Percentiles rank a stretch among this genome's conserved stretches.
Conservation (phyloP, 2,113 vertebrate genomes). For the Ellobius talpinus region DNA sequence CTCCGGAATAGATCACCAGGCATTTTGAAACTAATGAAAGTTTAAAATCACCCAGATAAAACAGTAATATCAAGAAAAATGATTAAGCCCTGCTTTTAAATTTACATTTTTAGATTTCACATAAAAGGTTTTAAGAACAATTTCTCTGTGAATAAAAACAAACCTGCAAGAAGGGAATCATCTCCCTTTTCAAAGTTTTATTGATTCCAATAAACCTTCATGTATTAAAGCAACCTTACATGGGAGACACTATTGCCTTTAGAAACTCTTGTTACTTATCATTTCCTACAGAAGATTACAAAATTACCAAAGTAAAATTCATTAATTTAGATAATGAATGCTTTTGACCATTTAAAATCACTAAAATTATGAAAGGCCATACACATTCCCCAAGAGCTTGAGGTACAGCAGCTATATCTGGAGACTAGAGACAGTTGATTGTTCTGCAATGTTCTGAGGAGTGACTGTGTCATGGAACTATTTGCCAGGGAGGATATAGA, state of each 20-base stretch:
- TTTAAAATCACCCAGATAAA: neutral
- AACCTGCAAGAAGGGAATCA: neutral
- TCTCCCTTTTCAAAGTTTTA: neutral
- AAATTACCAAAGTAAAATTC: neutral
- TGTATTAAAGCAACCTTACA: neutral
- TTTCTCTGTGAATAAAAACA: neutral
- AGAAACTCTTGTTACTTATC: neutral
- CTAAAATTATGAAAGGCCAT: neutral
- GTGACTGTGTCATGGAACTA: neutral
- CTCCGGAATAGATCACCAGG: neutral
- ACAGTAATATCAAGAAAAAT: neutral
- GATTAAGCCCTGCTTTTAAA: neutral
- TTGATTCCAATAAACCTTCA: neutral
- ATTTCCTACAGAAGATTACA: neutral
- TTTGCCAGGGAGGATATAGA: fast-evolving
- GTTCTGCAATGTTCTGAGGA: fast-evolving
- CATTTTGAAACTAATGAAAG: neutral
- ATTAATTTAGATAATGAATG: neutral
- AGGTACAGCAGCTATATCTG: neutral
- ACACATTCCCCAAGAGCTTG: neutral
- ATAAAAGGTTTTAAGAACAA: neutral
- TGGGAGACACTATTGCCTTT: neutral
- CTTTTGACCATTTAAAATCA: neutral
- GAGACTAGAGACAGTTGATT: neutral
- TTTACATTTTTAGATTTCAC: neutral